Evolutionary conservation across 1,140 invertebrate species (phyloP).

Genomic region (Colletes gigas): DNA sequence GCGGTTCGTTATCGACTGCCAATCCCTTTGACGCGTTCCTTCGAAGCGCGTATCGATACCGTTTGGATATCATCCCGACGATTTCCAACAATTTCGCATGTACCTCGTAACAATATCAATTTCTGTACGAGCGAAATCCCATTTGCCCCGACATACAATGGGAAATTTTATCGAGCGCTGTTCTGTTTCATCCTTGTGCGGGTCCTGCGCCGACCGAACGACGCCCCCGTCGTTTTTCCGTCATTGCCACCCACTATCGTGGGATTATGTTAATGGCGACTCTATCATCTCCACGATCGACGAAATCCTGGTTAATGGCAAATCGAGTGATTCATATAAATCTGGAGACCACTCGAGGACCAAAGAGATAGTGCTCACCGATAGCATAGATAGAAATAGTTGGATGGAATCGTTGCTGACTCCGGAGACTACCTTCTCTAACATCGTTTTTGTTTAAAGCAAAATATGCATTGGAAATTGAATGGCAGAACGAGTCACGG

Average conservation of each 20-base stretch:
- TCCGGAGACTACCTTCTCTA: no score
- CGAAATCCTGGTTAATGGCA: conserved; percentile 53
- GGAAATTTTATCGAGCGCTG: conserved; percentile 62
- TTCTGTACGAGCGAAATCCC: conserved; percentile 51
- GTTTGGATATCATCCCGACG: conserved; percentile 11
- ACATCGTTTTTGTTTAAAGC: no score
- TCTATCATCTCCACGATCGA: conserved; percentile 38
- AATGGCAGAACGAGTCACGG: no score
- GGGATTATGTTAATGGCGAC: conserved; percentile 62
- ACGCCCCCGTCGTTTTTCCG: conserved; percentile 15
- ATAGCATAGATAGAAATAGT: neutral
- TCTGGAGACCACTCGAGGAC: neutral
- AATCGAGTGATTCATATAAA: conserved; percentile 56
- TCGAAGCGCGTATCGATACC: conserved; percentile 37
- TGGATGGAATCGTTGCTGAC: neutral
- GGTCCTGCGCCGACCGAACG: neutral
- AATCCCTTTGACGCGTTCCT: conserved; percentile 42
- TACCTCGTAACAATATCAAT: conserved; percentile 67
- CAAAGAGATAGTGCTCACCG: neutral
- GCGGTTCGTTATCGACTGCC: conserved; percentile 29
- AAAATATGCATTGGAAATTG: no score
- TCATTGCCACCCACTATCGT: conserved; percentile 46
- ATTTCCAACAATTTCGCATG: conserved; percentile 59
- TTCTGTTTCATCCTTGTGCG: conserved; percentile 40
- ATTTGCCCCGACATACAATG: conserved; percentile 54